A percentile compares a stretch with the other conserved stretches of the same genome.
Conservation (phyloP, 2,888 invertebrate genomes). For the Drosophila affinis region DNA sequence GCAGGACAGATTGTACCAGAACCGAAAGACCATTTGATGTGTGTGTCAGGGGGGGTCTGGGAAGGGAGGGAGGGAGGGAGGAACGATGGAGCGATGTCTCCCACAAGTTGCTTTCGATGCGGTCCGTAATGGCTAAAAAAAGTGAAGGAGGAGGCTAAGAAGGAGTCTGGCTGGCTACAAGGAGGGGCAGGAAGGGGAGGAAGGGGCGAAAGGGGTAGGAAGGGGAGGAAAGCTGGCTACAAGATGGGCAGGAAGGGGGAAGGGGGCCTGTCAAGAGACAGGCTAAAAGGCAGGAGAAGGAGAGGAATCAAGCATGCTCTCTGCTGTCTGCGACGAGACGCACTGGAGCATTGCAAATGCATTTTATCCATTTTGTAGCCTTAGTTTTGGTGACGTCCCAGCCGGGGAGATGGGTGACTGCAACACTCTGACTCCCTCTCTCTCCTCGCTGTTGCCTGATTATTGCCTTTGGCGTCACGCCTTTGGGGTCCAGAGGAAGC, state of each 20-base stretch:
- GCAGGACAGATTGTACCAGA: neutral
- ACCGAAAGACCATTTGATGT: slow-evolving; percentile 1
- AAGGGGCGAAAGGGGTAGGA: too few relatives aligned
- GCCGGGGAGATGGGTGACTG: slow-evolving; percentile 48
- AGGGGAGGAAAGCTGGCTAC: too few relatives aligned
- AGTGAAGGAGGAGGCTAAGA: slow-evolving; percentile 2
- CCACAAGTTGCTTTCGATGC: slow-evolving; percentile 38
- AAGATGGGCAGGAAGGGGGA: too few relatives aligned
- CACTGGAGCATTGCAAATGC: slow-evolving; percentile 66
- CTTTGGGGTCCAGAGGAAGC: slow-evolving; percentile 37
- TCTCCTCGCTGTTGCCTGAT: slow-evolving; percentile 11
- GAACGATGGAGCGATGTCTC: slow-evolving; percentile 4
- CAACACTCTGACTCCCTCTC: too few relatives aligned
- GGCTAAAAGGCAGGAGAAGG: neutral
- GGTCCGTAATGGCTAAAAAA: slow-evolving; percentile 23
- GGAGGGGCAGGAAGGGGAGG: neutral
- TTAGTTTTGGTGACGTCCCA: slow-evolving; percentile 66
- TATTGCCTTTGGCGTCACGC: slow-evolving; percentile 46
- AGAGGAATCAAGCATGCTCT: neutral
- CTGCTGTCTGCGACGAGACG: slow-evolving; percentile 9
- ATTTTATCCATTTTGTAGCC: slow-evolving; percentile 59
- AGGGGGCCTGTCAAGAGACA: neutral
- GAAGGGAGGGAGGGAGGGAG: too few relatives aligned
- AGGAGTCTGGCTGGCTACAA: slow-evolving; percentile 13
- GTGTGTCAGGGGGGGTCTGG: slow-evolving; percentile 8